Evolutionary conservation across 1,140 invertebrate genomes (phyloP).

Genomic region (Subanguina moxae): DNA sequence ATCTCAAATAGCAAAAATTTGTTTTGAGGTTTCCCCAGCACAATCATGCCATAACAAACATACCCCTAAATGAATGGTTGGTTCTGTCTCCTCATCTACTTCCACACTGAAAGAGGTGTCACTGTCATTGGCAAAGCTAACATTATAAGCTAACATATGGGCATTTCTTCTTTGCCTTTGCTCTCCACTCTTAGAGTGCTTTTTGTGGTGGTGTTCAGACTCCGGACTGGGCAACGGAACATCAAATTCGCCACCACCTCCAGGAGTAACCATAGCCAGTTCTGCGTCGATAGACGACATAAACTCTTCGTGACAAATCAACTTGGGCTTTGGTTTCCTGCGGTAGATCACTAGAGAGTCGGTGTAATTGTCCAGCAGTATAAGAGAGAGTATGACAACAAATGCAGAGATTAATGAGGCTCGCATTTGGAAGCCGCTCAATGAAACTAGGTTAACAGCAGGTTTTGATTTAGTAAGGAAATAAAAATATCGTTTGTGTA

Average conservation of each 20-base stretch:
- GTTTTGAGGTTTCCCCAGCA: no score
- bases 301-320: not conserved
- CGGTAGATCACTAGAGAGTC: conserved; percentile 6
- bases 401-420: no score
- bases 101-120: not conserved
- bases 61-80: not conserved
- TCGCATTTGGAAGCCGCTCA: no score
- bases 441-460: no score
- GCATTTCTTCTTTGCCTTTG: conserved; percentile 1
- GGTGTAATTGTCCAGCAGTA: not conserved
- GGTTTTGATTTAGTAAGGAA: no score
- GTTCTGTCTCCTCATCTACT: not conserved
- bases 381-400: no score
- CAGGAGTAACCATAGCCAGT: not conserved
- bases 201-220: conserved; percentile 1
- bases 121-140: not conserved
- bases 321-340: conserved; percentile 8
- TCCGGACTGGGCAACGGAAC: not conserved
- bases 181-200: not conserved
- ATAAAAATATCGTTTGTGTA: no score
- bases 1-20: not conserved
- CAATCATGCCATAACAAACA: no score
- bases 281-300: not conserved
- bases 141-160: not conserved
- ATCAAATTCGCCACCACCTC: not conserved